phyloP scores from a whole-genome alignment of 1,140 invertebrate species.

The Pissodes strobi region DNA sequence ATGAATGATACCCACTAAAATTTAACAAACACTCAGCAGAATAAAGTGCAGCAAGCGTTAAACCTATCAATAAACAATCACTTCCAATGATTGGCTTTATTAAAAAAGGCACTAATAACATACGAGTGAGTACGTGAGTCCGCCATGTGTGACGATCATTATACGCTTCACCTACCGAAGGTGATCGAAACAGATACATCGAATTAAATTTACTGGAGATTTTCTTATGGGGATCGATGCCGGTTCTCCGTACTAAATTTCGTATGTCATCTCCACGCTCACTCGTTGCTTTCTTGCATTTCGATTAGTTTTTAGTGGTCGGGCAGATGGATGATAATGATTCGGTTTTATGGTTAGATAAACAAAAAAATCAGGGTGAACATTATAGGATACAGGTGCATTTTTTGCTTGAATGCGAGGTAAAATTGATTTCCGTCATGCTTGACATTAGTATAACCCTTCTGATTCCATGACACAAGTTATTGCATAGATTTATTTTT shows the following conservation, averaged over 20 bases:
- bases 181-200: slow-evolving; percentile 33
- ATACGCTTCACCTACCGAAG: slow-evolving; percentile 30
- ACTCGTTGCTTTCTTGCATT: slow-evolving; percentile 35
- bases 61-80: not conserved
- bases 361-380: slow-evolving; percentile 32
- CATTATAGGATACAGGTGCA: slow-evolving; percentile 31
- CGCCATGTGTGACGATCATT: slow-evolving; percentile 36
- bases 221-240: slow-evolving; percentile 17
- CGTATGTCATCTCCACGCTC: slow-evolving; percentile 35
- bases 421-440: slow-evolving; percentile 27
- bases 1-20: no score
- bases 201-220: slow-evolving; percentile 31
- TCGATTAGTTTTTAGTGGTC: slow-evolving; percentile 33
- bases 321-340: slow-evolving; percentile 32
- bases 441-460: no score
- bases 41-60: no score
- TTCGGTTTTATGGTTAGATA: slow-evolving; percentile 35
- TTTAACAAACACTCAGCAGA: not conserved
- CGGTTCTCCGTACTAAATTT: slow-evolving; percentile 30
- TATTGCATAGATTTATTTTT: no score
- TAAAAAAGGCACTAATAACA: slow-evolving; percentile 27
- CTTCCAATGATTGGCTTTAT: slow-evolving; percentile 15
- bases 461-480: no score
- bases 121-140: slow-evolving; percentile 32
- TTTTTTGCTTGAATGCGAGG: slow-evolving; percentile 31